Conservation (phyloP, 2,888 invertebrate species). For the Syritta pipiens region DNA sequence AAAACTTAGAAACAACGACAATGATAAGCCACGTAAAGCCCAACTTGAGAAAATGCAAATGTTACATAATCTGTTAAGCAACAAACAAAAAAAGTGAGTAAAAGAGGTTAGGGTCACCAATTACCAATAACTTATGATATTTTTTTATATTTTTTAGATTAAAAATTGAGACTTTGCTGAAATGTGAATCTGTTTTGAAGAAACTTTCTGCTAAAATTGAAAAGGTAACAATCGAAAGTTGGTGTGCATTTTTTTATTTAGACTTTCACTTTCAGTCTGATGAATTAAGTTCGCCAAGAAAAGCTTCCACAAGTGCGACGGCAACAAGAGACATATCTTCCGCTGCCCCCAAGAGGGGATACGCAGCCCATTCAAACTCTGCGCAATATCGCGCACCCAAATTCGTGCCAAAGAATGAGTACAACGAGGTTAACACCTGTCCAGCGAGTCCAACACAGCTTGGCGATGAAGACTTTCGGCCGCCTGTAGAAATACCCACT, state of each 20-base stretch:
- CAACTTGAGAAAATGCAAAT: constrained; percentile 74
- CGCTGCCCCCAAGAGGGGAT: constrained; percentile 35
- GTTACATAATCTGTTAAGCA: constrained; percentile 72
- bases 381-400: not conserved
- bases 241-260: too few species aligned
- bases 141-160: constrained; percentile 69
- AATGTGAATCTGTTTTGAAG: constrained; percentile 74
- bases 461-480: constrained; percentile 44
- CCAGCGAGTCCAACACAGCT: constrained; percentile 72
- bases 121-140: not conserved
- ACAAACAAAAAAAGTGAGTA: constrained; percentile 72
- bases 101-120: not conserved
- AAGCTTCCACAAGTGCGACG: constrained; percentile 4
- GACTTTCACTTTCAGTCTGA: constrained; percentile 50
- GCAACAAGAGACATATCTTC: constrained; percentile 6
- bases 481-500: constrained; percentile 71
- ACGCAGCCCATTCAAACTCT: constrained; percentile 7
- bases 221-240: too few species aligned
- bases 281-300: constrained; percentile 37
- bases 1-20: constrained; percentile 81
- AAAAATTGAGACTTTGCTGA: constrained; percentile 73
- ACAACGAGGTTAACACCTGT: constrained; percentile 62
- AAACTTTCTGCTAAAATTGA: constrained; percentile 74
- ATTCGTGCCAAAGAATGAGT: constrained; percentile 36
- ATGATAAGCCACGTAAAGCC: constrained; percentile 71